These are phyloP conservation scores for Conchocele bisecta DNA, from an alignment of 2,888 invertebrate species.

Conservation along the genomic window DNA sequence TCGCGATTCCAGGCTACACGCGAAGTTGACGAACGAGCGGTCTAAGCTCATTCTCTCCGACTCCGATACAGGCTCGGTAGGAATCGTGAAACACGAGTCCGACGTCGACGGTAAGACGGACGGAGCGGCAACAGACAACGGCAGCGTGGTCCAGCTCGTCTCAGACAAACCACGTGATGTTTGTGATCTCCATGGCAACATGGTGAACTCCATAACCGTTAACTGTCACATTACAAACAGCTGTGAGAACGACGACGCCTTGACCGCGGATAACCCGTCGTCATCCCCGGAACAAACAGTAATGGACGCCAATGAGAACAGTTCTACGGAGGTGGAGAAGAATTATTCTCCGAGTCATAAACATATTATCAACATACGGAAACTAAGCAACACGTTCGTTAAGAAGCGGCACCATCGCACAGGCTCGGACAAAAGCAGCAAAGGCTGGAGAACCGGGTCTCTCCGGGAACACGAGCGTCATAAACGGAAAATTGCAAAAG, in stretches of 20 bases:
- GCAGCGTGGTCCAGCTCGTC: background rate
- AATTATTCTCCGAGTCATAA: background rate
- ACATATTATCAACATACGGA: conserved; percentile 1
- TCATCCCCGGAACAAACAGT: background rate
- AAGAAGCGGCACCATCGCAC: conserved; percentile 13
- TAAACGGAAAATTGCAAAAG: conserved; percentile 95
- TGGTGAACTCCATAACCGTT: background rate
- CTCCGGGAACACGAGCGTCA: conserved; percentile 93
- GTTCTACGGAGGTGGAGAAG: background rate
- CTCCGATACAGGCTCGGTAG: background rate
- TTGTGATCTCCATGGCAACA: background rate
- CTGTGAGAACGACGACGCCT: no score
- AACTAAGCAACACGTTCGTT: conserved; percentile 1
- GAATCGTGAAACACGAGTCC: background rate
- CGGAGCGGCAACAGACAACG: background rate
- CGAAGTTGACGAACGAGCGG: conserved; percentile 2
- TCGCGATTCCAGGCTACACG: background rate
- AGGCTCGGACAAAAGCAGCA: conserved; percentile 36
- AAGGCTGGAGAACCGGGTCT: conserved; percentile 56
- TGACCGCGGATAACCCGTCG: no score
- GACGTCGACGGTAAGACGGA: no score
- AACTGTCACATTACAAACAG: no score
- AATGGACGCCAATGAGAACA: conserved; percentile 5
- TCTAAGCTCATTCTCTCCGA: background rate
- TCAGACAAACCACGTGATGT: background rate